A percentile compares a stretch with the other conserved stretches of the same genome.
Evolutionary conservation across 2,888 invertebrate genomes (phyloP).

Genomic region (Polylopha cassiicola): DNA sequence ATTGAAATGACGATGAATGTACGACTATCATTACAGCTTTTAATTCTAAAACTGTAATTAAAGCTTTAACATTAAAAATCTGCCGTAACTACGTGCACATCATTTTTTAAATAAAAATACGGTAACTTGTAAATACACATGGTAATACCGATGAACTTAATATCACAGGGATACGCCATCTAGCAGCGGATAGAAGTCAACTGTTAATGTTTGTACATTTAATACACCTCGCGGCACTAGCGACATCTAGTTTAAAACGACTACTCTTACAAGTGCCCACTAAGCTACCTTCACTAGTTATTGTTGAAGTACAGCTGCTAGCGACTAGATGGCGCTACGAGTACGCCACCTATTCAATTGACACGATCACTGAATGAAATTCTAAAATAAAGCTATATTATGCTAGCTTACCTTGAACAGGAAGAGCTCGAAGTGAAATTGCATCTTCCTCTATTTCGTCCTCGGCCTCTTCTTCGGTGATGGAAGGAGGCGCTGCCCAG

Average conservation of each 20-base stretch:
- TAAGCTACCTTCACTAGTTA: neutral
- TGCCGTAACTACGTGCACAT: too few species aligned
- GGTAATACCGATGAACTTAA: too few species aligned
- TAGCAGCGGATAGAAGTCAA: neutral
- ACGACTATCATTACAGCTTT: too few species aligned
- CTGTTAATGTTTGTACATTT: neutral
- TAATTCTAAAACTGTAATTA: too few species aligned
- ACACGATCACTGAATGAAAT: neutral
- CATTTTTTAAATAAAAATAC: too few species aligned
- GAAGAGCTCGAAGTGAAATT: constrained; percentile 80
- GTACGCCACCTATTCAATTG: too few species aligned
- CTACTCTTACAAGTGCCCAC: neutral
- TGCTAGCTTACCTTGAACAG: constrained; percentile 73
- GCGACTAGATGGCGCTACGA: constrained; percentile 42
- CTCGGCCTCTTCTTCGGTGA: constrained; percentile 81
- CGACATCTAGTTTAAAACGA: constrained; percentile 41
- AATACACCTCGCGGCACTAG: neutral
- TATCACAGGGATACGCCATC: neutral
- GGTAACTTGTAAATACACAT: too few species aligned
- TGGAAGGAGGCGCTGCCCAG: constrained; percentile 81
- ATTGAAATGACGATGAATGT: too few species aligned
- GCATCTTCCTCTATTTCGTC: constrained; percentile 79
- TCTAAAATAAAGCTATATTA: constrained; percentile 2
- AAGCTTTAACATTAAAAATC: too few species aligned
- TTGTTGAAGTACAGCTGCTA: constrained; percentile 11